Evolutionary conservation across 1,140 invertebrate genomes (phyloP).

Genomic region (Anoplolepis gracilipes): DNA sequence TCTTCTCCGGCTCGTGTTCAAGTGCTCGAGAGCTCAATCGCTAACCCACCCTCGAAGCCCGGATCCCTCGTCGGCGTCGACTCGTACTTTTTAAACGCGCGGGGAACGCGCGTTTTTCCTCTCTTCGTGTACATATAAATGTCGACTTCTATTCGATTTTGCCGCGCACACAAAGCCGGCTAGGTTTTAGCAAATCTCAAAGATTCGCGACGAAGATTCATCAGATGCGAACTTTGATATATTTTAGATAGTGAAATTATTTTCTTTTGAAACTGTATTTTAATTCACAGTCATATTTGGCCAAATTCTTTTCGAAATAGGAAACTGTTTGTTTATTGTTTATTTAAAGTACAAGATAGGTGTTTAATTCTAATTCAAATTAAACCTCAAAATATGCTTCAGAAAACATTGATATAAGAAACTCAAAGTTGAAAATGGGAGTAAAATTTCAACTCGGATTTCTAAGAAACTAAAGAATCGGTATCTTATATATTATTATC

Average conservation of each 20-base stretch:
- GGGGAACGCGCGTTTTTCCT: conserved; percentile 43
- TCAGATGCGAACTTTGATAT: neutral
- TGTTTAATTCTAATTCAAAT: too few relatives aligned
- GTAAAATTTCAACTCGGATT: too few relatives aligned
- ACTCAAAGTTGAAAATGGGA: too few relatives aligned
- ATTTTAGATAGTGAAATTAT: too few relatives aligned
- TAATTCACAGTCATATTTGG: neutral
- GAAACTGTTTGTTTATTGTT: too few relatives aligned
- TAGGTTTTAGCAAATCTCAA: conserved; percentile 33
- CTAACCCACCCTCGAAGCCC: conserved; percentile 64
- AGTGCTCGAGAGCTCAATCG: conserved; percentile 83
- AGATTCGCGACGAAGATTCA: neutral
- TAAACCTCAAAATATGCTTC: too few relatives aligned
- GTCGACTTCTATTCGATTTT: conserved; percentile 52
- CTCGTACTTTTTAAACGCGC: conserved; percentile 62
- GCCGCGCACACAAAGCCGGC: conserved; percentile 12
- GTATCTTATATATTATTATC: too few relatives aligned
- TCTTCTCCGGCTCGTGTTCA: conserved; percentile 84
- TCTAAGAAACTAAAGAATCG: too few relatives aligned
- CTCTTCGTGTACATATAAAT: conserved; percentile 54
- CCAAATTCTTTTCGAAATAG: too few relatives aligned
- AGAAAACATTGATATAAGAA: too few relatives aligned
- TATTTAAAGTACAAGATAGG: too few relatives aligned
- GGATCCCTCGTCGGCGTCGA: conserved; percentile 68
- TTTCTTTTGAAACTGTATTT: neutral